A percentile compares a stretch with the other conserved stretches of the same genome.
phyloP scores from a whole-genome alignment of 2,797 vertebrate genomes.

The Coccyzus lansbergi region DNA sequence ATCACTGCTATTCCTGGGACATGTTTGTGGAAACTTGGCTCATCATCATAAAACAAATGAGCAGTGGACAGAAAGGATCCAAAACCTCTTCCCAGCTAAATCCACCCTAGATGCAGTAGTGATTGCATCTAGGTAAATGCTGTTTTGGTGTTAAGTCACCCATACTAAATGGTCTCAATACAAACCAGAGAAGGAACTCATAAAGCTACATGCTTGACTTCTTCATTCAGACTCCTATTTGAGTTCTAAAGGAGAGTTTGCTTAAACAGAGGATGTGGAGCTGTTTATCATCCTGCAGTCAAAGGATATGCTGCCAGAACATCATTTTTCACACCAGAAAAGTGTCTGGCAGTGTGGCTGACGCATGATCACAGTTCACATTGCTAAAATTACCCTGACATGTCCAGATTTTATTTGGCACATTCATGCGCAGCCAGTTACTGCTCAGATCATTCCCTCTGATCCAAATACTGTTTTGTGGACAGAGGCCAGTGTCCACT shows the following conservation, averaged over 20 bases:
- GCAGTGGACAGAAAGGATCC: neutral
- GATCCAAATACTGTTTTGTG: neutral
- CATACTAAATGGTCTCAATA: neutral
- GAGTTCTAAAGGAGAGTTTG: neutral
- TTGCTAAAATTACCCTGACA: neutral
- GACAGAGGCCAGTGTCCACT: neutral
- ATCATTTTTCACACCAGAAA: neutral
- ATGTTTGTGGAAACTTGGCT: neutral
- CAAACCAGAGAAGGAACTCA: neutral
- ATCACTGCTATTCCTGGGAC: neutral
- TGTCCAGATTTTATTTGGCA: neutral
- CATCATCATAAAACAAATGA: neutral
- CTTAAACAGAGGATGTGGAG: neutral
- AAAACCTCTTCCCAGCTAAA: neutral
- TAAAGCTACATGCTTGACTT: neutral
- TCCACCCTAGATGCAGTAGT: neutral
- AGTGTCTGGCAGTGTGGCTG: rapidly evolving
- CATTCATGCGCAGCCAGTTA: neutral
- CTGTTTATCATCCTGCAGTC: neutral
- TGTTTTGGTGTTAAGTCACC: neutral
- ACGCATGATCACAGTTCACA: neutral
- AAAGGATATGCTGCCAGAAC: neutral
- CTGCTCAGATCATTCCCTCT: neutral
- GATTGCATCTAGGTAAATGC: rapidly evolving
- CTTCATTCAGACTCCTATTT: neutral